A percentile compares a stretch with the other conserved stretches of the same genome.
Evolutionary conservation across 2,888 invertebrate species (phyloP).

Genomic region (Thymelicus sylvestris): DNA sequence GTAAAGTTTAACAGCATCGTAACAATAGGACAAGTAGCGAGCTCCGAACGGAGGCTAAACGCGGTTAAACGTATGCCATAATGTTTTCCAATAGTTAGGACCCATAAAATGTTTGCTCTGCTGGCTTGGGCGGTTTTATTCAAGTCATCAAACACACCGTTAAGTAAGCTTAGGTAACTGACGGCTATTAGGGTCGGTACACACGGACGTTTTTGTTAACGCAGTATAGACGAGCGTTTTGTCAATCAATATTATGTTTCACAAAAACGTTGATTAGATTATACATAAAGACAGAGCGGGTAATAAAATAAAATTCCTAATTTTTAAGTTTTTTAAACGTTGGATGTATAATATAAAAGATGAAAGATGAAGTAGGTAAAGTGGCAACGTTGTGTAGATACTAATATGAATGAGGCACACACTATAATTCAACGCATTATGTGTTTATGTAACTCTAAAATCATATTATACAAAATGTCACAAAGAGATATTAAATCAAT

Average conservation of each 20-base stretch:
- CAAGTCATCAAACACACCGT: slow-evolving; percentile 72
- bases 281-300: no score
- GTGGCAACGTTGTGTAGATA: no score
- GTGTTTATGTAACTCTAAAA: no score
- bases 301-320: no score
- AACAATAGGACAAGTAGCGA: slow-evolving; percentile 28
- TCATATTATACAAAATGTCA: neutral
- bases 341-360: no score
- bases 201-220: slow-evolving; percentile 19
- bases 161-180: slow-evolving; percentile 66
- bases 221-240: slow-evolving; percentile 6
- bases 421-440: no score
- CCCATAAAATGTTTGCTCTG: slow-evolving; percentile 64
- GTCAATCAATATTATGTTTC: neutral
- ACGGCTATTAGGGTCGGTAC: slow-evolving; percentile 46
- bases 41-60: slow-evolving; percentile 31
- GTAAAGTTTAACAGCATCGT: slow-evolving; percentile 33
- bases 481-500: neutral
- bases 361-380: no score
- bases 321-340: no score
- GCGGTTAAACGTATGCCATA: slow-evolving; percentile 45
- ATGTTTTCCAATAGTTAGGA: slow-evolving; percentile 59
- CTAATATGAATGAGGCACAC: no score
- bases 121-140: slow-evolving; percentile 68
- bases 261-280: no score